Base-by-base conservation (phyloP, 1,140 invertebrate species). In the Scaptomyza graminum region DNA sequence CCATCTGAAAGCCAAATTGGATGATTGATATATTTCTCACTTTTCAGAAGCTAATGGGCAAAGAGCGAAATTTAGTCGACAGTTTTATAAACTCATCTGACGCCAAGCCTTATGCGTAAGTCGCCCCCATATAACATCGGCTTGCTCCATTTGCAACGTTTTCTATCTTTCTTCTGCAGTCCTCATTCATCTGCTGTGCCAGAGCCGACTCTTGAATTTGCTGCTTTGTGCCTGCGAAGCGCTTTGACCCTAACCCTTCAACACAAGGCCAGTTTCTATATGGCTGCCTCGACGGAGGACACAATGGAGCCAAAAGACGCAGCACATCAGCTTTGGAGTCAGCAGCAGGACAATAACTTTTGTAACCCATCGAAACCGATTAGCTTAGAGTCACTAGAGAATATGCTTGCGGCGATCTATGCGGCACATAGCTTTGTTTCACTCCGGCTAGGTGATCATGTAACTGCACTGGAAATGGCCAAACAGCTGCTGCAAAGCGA, bases 151-250 rank as follows among this genome's bases (percentile, higher is more conserved):
- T 31, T 28, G 1, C 3, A 57, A 3, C 0, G 11, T 15, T 51
- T 55, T 41, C 11, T 22, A 61, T 83, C 90, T 64, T 63, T 92
- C 93, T 67, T 75, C 90, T 5, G 6, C 62, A 93, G 95, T 74
- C 94, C 94, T 43, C 94, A 96, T 79, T 96, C 95, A 0, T 95
- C 95, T 87, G 96, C 96, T 1, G 96, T 97, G 64, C 97, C 97
- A 49, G 95, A 96, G 44, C 93, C 97, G 3, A 97, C 96, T n/a
- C 91, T 99, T 49, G 96, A 98, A 92, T 99, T 98, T 93, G 97
- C 96, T 9, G 95, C 95, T 9, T 90, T 98, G 5, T 98, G 97
- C 92, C 89, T 99, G 46, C 95, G 95, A 74, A 99, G 98, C 93
- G 97, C 97, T 12, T 91, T 96, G 11, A 93, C 94, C 49, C 90